A percentile compares a stretch with the other conserved stretches of the same genome.
Conservation (phyloP, 2,113 vertebrate genomes). For the Phrynosoma blainvillii region DNA sequence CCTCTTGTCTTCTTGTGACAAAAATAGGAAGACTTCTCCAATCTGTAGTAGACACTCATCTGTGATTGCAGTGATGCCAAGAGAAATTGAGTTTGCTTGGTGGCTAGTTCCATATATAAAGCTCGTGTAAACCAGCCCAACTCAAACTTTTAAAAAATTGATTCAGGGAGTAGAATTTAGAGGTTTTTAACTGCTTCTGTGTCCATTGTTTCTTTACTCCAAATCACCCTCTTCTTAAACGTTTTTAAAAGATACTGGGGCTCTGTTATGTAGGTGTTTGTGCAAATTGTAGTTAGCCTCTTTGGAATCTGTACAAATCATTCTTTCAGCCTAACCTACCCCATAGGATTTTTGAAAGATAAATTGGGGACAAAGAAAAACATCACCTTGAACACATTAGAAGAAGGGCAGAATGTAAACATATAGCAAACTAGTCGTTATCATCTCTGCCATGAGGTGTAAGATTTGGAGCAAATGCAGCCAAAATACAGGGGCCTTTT, state of each 20-base stretch:
- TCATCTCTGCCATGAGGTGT: background rate
- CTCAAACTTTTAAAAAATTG: background rate
- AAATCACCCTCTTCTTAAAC: background rate
- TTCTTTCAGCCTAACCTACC: too few relatives aligned
- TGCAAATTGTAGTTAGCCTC: background rate
- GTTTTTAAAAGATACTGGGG: background rate
- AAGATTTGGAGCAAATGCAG: background rate
- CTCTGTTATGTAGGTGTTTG: background rate
- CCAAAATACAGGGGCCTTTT: background rate
- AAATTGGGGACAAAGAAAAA: too few relatives aligned
- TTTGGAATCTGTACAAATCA: too few relatives aligned
- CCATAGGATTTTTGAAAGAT: too few relatives aligned
- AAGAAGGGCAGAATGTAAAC: background rate
- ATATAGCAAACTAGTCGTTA: background rate
- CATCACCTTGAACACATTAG: too few relatives aligned
- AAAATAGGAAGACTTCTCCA: background rate
- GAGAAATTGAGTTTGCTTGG: background rate
- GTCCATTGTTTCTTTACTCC: background rate
- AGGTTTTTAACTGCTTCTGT: background rate
- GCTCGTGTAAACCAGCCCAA: background rate
- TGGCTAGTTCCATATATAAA: background rate
- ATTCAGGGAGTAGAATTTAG: background rate
- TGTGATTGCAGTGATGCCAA: background rate
- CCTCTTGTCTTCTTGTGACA: background rate
- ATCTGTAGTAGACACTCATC: background rate